phyloP scores from a whole-genome alignment of 2,888 invertebrate genomes.

The Isoperla grammatica region DNA sequence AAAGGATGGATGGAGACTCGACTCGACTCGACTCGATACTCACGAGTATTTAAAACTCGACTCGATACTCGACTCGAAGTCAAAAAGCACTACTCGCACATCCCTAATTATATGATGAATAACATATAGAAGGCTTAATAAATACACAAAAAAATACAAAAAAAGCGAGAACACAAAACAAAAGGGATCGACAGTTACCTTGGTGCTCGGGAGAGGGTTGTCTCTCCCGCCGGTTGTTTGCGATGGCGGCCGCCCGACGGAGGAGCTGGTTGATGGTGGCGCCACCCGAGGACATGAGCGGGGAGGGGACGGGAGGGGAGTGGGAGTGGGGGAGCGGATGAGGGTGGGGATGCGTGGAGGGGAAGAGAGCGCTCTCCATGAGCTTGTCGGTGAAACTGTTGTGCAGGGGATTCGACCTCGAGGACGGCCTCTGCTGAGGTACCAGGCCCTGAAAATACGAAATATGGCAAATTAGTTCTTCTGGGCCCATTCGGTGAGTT shows the following conservation, averaged over 20 bases:
- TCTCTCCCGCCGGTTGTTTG: slow-evolving; percentile 22
- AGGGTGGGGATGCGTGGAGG: background rate
- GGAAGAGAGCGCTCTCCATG: slow-evolving; percentile 45
- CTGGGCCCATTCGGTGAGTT: background rate
- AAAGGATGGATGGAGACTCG: too few species aligned
- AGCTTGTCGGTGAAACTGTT: slow-evolving; percentile 38
- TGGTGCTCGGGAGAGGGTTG: slow-evolving; percentile 17
- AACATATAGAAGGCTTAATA: too few species aligned
- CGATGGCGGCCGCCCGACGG: slow-evolving; percentile 48
- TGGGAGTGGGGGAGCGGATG: slow-evolving; percentile 50
- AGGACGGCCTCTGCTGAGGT: background rate
- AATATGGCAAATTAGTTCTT: background rate
- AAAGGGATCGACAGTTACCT: too few species aligned
- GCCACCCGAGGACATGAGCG: slow-evolving; percentile 34
- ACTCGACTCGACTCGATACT: too few species aligned
- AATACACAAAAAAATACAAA: too few species aligned
- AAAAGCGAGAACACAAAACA: too few species aligned
- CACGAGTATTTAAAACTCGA: too few species aligned
- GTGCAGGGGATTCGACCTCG: background rate
- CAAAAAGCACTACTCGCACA: too few species aligned
- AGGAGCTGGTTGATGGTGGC: slow-evolving; percentile 59
- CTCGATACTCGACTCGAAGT: too few species aligned
- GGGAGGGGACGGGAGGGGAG: slow-evolving; percentile 48
- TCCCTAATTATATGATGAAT: too few species aligned
- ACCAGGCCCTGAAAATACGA: slow-evolving; percentile 1